Percentiles rank a stretch among this genome's conserved stretches.
Conservation (phyloP, 2,113 vertebrate genomes). For the Rafetus swinhoei region DNA sequence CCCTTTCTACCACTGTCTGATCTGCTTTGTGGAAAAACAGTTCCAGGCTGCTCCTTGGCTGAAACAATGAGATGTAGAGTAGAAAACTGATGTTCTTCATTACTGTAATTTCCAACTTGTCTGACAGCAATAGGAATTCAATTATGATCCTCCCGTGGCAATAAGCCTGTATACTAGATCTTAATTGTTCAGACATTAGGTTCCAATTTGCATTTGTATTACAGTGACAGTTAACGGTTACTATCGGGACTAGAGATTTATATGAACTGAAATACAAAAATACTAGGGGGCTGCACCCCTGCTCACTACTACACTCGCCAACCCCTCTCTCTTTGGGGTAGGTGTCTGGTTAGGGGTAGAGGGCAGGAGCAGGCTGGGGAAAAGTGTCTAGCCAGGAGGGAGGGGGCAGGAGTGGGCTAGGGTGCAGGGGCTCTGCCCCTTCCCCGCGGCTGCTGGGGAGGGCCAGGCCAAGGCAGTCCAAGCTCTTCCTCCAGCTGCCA, state of each 20-base stretch:
- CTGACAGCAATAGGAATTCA: slow-evolving; percentile 74
- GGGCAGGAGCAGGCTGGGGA: no score
- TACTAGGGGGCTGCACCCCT: background rate
- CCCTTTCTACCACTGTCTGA: background rate
- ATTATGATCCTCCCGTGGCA: slow-evolving; percentile 69
- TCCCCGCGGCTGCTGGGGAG: no score
- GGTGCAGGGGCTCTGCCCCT: no score
- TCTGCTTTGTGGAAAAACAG: background rate
- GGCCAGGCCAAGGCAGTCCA: no score
- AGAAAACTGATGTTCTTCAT: slow-evolving; percentile 66
- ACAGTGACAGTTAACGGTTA: slow-evolving; percentile 61
- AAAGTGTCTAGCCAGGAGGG: no score
- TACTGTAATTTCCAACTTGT: slow-evolving; percentile 66
- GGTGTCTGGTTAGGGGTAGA: no score
- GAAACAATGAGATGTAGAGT: slow-evolving; percentile 53
- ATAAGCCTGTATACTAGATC: slow-evolving; percentile 57
- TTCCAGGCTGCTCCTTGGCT: slow-evolving; percentile 18
- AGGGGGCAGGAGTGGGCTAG: no score
- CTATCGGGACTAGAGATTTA: slow-evolving; percentile 21
- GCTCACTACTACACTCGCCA: no score
- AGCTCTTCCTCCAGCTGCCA: no score
- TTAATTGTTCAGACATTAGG: slow-evolving; percentile 71
- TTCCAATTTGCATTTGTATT: slow-evolving; percentile 70
- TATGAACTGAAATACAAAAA: background rate
- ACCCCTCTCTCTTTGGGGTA: no score